Evolutionary conservation across 2,113 vertebrate species (phyloP).

Genomic region (Rhinolophus ferrumequinum): DNA sequence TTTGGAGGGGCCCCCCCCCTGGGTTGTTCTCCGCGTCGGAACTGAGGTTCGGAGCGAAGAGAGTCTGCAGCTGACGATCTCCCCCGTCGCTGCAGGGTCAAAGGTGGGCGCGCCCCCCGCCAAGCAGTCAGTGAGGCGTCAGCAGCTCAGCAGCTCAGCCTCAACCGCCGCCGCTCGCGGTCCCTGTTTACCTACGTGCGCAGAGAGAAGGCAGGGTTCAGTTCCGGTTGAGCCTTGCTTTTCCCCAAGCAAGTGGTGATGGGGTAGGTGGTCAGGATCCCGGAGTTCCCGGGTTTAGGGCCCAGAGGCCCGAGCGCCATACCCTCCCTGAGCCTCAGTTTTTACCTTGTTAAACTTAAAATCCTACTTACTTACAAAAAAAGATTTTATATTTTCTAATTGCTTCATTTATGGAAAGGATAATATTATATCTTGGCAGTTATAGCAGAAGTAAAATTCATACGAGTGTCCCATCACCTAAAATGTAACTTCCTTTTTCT

Average conservation of each 20-base stretch:
- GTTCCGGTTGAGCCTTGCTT: not conserved
- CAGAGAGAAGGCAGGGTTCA: not conserved
- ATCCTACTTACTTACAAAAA: not conserved
- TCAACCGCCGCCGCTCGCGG: not conserved
- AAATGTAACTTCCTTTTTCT: not conserved
- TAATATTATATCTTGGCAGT: not conserved
- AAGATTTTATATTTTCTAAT: conserved; percentile 1
- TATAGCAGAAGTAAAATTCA: not conserved
- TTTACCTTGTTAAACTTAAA: conserved; percentile 37
- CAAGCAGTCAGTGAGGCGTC: not conserved
- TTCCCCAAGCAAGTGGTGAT: not conserved
- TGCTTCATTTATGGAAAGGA: not conserved
- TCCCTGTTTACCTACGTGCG: not conserved
- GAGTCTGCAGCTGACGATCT: accelerated
- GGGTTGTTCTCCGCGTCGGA: not conserved
- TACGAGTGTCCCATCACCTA: not conserved
- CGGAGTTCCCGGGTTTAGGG: not conserved
- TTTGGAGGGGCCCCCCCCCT: accelerated
- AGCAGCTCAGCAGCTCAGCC: not conserved
- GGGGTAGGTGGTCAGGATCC: not conserved
- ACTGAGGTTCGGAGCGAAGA: accelerated
- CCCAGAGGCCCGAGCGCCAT: not conserved
- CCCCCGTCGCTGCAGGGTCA: not conserved
- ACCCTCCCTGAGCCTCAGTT: not conserved
- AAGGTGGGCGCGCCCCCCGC: not conserved